These are phyloP conservation scores for Colletes collaris DNA, from an alignment of 2,888 invertebrate species.

Conservation along the genomic window DNA sequence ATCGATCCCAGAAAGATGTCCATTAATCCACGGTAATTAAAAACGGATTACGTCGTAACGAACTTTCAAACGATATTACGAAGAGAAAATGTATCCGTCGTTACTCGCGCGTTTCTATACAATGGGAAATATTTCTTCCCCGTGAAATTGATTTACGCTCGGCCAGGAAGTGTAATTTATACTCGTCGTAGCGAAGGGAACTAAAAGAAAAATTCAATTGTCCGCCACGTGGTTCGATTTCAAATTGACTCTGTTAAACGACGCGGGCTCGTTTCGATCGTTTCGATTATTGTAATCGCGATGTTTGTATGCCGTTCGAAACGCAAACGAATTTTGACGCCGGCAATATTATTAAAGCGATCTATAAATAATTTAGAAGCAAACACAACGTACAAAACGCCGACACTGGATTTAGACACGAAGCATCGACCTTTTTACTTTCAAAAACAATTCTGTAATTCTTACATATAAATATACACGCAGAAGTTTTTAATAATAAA, in stretches of 20 bases:
- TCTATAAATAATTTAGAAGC: slow-evolving; percentile 13
- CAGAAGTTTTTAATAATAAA: too few relatives aligned
- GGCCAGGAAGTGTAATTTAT: slow-evolving; percentile 32
- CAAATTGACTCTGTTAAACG: slow-evolving; percentile 25
- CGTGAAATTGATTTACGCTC: slow-evolving; percentile 13
- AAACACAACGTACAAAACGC: neutral
- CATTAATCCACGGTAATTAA: slow-evolving; percentile 15
- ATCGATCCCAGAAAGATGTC: slow-evolving; percentile 16
- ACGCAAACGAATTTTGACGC: neutral
- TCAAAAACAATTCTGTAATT: too few relatives aligned
- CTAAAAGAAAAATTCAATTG: slow-evolving; percentile 19
- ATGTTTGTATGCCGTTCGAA: slow-evolving; percentile 7
- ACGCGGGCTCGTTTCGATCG: slow-evolving; percentile 14
- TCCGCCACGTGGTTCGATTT: slow-evolving; percentile 21
- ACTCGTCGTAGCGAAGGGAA: neutral
- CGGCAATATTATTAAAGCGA: neutral
- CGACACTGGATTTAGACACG: too few relatives aligned
- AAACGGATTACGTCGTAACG: slow-evolving; percentile 3
- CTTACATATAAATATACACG: too few relatives aligned
- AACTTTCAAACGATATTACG: neutral
- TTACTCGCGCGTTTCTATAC: neutral
- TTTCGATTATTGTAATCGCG: slow-evolving; percentile 24
- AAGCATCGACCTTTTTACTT: too few relatives aligned
- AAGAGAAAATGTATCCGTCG: neutral
- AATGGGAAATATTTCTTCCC: neutral